phyloP scores from a whole-genome alignment of 92 coral and sea anemone genomes.

The Parazoanthus darwini region DNA sequence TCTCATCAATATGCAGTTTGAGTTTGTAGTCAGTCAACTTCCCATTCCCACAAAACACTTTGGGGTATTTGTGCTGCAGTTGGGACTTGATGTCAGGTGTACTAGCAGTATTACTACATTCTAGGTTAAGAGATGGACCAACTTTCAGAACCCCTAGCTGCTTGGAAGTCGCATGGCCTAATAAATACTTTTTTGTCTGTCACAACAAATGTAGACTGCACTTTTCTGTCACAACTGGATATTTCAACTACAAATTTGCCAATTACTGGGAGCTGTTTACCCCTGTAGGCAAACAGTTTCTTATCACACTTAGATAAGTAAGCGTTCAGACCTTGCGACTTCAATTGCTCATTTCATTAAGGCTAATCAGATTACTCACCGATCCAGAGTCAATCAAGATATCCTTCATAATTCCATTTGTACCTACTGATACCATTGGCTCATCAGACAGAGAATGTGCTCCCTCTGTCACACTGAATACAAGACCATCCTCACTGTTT shows the following conservation, averaged over 20 bases:
- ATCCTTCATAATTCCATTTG: constrained; percentile 56
- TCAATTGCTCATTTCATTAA: constrained; percentile 47
- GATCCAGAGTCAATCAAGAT: constrained; percentile 66
- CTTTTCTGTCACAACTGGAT: constrained; percentile 30
- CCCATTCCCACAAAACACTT: constrained; percentile 57
- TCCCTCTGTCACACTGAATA: constrained; percentile 28
- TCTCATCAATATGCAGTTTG: constrained; percentile 50
- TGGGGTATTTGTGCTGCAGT: constrained; percentile 21
- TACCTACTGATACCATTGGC: constrained; percentile 62
- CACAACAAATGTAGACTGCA: constrained; percentile 11
- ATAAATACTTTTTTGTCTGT: constrained; percentile 56
- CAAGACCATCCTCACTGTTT: neutral
- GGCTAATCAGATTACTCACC: constrained; percentile 18
- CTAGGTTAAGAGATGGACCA: constrained; percentile 45
- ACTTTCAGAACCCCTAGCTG: constrained; percentile 57
- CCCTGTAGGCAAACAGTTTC: too few species aligned
- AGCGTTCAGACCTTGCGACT: constrained; percentile 53
- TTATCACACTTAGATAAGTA: neutral
- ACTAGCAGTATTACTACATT: constrained; percentile 39
- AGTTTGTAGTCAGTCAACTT: constrained; percentile 57
- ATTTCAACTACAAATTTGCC: constrained; percentile 33
- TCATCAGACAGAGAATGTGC: constrained; percentile 32
- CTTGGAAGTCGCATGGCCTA: constrained; percentile 56
- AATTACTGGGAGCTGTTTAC: too few species aligned
- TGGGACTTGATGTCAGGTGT: constrained; percentile 13